These are phyloP conservation scores for Gobionotothen gibberifrons DNA, from an alignment of 2,797 vertebrate species.

Conservation along the genomic window DNA sequence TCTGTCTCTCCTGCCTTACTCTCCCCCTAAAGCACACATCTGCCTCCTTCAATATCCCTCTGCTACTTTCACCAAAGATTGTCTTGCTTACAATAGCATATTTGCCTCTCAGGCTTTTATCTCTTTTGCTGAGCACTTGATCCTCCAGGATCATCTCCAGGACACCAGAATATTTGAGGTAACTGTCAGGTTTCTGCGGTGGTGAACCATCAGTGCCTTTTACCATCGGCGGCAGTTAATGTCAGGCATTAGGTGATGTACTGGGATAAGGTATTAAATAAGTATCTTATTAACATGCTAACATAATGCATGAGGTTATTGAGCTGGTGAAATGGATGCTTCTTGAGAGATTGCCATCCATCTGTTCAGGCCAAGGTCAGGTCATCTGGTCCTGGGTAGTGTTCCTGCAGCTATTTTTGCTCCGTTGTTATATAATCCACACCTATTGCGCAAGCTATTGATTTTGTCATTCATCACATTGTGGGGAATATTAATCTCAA, in stretches of 20 bases:
- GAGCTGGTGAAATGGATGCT: slow-evolving; percentile 2
- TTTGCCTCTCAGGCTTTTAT: slow-evolving; percentile 44
- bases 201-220: slow-evolving; percentile 13
- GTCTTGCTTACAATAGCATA: slow-evolving; percentile 17
- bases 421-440: slow-evolving; percentile 45
- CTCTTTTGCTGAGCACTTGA: slow-evolving; percentile 26
- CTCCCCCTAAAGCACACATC: slow-evolving; percentile 33
- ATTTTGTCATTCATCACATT: slow-evolving; percentile 41
- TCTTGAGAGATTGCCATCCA: slow-evolving; percentile 32
- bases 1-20: slow-evolving; percentile 7
- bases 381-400: slow-evolving; percentile 55
- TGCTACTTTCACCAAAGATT: slow-evolving; percentile 20
- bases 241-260: slow-evolving; percentile 6
- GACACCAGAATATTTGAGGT: slow-evolving; percentile 32
- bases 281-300: slow-evolving; percentile 31
- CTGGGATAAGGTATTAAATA: slow-evolving; percentile 12
- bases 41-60: slow-evolving; percentile 45
- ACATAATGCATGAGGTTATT: not conserved
- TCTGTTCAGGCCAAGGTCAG: slow-evolving; percentile 61
- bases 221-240: slow-evolving; percentile 1
- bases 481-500: slow-evolving; percentile 21
- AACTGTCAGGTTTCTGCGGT: not conserved
- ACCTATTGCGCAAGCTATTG: slow-evolving; percentile 29
- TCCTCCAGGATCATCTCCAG: slow-evolving; percentile 35
- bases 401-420: slow-evolving; percentile 64